Conservation (phyloP, 1,140 invertebrate genomes). For the Zophobas atratus region DNA sequence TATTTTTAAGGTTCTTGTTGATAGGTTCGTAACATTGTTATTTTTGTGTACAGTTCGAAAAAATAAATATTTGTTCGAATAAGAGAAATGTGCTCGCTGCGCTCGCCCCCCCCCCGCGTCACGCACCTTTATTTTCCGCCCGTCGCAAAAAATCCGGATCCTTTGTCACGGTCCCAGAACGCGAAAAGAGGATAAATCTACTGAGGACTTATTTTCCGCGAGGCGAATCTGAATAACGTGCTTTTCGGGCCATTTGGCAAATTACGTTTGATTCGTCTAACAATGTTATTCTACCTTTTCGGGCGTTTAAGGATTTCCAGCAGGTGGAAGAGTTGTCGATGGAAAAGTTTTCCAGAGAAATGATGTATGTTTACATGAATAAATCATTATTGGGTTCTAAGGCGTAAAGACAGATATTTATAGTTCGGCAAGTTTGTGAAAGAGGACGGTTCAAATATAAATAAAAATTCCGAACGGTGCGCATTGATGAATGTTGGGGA, state of each 20-base stretch:
- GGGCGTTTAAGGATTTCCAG: not conserved
- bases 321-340: not conserved
- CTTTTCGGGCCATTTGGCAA: not conserved
- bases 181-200: not conserved
- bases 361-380: slow-evolving; percentile 7
- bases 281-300: not conserved
- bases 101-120: too few relatives aligned
- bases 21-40: slow-evolving; percentile 13
- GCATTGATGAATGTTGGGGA: not conserved
- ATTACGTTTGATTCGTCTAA: slow-evolving; percentile 5
- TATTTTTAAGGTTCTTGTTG: slow-evolving; percentile 9
- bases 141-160: too few relatives aligned
- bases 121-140: not conserved
- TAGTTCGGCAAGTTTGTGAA: not conserved
- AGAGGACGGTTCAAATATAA: not conserved
- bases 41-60: not conserved
- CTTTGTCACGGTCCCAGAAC: not conserved
- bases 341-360: not conserved
- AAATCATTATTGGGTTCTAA: not conserved
- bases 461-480: too few relatives aligned
- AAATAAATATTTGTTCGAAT: not conserved
- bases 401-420: not conserved
- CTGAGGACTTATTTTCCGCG: not conserved
- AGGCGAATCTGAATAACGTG: not conserved
- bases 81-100: not conserved